Base-by-base conservation (phyloP, 37 sponge, comb jelly and placozoan species). In the Axinella damicornis region DNA sequence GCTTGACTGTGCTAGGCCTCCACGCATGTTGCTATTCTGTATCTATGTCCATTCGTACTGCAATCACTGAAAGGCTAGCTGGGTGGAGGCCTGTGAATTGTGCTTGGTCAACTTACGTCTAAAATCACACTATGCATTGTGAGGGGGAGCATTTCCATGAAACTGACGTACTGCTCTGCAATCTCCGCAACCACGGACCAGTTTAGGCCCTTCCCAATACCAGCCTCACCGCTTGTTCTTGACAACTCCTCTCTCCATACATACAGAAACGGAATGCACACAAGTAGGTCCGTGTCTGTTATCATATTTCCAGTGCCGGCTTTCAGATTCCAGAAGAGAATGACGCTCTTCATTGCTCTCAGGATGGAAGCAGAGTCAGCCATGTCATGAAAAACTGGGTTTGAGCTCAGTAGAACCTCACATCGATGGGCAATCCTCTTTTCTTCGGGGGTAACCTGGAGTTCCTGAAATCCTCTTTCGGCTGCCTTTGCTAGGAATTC, bases 211-310 rank as follows among this genome's bases (percentile, higher is more conserved):
- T 9, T 12, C 30, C 35, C 35, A 20, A 81, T 54, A 6, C 58
- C 33, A 30, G 30, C 70, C 2, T 53, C 57, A 20, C 40, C 24
- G 36, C 70, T 34, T 1, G 31, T 21, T 22, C 58, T 25, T 2
- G 30, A 55, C 70, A 84, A 67, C 56, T 84, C 85, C 15, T 76
- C 66, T 52, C 39, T 65, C 56, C 68, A 64, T 24, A 62, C 60
- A 24, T 84, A 60, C 22, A 84, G 24, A 59, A 84, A 84, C 33
- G 85, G 85, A 25, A 84, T 32, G 33, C 77, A 84, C 36, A 84
- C 30, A 22, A 75, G 37, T 30, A 74, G 34, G 24, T 74, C 75
- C 18, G 68, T 13, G 16, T 74, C 65, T 1, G 71, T 70, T 20
- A 76, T 2, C 53, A 38, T 16, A 24, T 84, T 65, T 1, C 66